These are phyloP conservation scores for Gila robusta DNA, from an alignment of 2,797 vertebrate genomes.

Conservation along the genomic window DNA sequence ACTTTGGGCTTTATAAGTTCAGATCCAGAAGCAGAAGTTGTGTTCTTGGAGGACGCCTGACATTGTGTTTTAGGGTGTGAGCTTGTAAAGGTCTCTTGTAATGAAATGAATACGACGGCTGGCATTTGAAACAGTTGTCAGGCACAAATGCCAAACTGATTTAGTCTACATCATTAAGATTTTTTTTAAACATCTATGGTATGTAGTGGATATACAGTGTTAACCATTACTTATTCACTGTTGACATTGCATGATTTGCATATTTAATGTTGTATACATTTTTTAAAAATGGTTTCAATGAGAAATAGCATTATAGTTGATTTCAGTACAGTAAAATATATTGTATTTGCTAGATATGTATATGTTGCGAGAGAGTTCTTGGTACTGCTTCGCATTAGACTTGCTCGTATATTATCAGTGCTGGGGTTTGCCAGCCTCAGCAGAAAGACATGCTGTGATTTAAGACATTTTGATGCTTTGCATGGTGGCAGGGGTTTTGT, in stretches of 20 bases:
- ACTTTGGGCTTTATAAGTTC: not conserved
- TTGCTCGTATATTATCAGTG: slow-evolving; percentile 55
- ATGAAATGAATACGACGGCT: slow-evolving; percentile 9
- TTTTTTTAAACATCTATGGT: not conserved
- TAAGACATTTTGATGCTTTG: slow-evolving; percentile 32
- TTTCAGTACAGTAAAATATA: not conserved
- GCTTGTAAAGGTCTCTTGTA: slow-evolving; percentile 31
- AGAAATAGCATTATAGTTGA: not conserved
- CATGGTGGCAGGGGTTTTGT: slow-evolving; percentile 11
- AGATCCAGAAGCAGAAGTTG: slow-evolving; percentile 1
- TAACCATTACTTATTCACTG: slow-evolving; percentile 19
- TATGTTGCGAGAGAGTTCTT: slow-evolving; percentile 8
- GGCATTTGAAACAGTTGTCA: slow-evolving; percentile 39
- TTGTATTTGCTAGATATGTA: slow-evolving; percentile 19
- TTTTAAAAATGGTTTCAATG: not conserved
- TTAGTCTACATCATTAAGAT: slow-evolving; percentile 21
- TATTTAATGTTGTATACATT: not conserved
- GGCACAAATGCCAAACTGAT: slow-evolving; percentile 30
- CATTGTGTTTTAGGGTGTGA: slow-evolving; percentile 3
- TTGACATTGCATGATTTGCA: slow-evolving; percentile 1
- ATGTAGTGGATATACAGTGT: not conserved
- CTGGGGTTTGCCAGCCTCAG: slow-evolving; percentile 24
- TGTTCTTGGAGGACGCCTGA: not conserved
- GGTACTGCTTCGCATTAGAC: slow-evolving; percentile 34
- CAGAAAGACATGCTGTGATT: slow-evolving; percentile 60